phyloP scores from a whole-genome alignment of 37 sponge, comb jelly and placozoan genomes.

The Lycopodina hypogea region DNA sequence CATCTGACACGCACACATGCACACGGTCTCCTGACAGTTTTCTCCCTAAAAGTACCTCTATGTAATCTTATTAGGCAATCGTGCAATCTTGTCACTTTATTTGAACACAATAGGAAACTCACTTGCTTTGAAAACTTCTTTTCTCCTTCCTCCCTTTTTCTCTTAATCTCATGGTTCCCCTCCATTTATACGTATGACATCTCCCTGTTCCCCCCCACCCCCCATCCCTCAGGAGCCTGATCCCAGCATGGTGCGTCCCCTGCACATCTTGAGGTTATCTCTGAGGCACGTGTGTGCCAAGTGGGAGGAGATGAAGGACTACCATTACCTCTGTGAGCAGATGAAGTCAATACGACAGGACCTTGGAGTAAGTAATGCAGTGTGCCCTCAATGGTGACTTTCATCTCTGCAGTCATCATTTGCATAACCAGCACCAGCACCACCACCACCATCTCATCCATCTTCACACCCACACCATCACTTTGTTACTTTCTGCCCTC shows the following conservation, averaged over 20 bases:
- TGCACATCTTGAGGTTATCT: constrained; percentile 63
- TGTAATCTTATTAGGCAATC: too few species aligned
- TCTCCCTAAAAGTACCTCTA: too few species aligned
- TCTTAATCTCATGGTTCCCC: background rate
- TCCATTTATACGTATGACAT: background rate
- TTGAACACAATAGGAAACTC: too few species aligned
- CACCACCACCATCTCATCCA: background rate
- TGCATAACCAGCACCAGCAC: background rate
- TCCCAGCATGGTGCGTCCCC: constrained; percentile 80
- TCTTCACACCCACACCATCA: background rate
- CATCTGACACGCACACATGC: too few species aligned
- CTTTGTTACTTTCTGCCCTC: background rate
- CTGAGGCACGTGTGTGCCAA: constrained; percentile 59
- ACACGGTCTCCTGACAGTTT: too few species aligned
- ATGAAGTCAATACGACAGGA: constrained; percentile 98
- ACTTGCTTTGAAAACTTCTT: too few species aligned
- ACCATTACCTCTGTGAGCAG: constrained; percentile 91
- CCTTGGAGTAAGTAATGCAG: constrained; percentile 69
- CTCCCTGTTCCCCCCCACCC: background rate
- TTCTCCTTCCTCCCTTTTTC: too few species aligned
- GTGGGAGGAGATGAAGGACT: constrained; percentile 73
- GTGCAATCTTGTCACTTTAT: too few species aligned
- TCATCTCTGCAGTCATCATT: background rate
- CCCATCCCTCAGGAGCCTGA: constrained; percentile 76
- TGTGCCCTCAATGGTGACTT: background rate